A percentile compares a stretch with the other conserved stretches of the same genome.
These are phyloP conservation scores for Opisthocomus hoazin DNA, from an alignment of 2,113 vertebrate species.

Conservation along the genomic window DNA sequence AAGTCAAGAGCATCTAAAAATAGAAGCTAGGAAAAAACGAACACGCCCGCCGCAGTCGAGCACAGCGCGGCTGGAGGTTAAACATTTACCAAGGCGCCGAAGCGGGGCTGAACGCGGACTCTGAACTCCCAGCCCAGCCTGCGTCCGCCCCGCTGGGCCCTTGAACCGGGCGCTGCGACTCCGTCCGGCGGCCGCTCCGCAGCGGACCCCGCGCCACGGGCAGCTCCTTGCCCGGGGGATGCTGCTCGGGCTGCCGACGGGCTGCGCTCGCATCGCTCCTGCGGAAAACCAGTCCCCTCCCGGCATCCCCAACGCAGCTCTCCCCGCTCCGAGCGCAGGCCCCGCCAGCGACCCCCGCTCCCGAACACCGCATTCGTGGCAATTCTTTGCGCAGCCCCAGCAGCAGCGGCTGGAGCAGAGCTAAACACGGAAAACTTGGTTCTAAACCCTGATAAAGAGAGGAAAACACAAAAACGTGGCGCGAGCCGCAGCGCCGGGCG, in stretches of 20 bases:
- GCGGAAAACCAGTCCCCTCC: neutral
- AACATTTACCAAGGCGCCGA: fast-evolving
- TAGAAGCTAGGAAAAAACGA: neutral
- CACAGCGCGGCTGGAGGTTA: fast-evolving
- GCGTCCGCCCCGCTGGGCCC: neutral
- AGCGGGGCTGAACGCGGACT: neutral
- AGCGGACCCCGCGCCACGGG: neutral
- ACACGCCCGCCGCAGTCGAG: fast-evolving
- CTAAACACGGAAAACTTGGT: fast-evolving
- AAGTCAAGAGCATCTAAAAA: neutral
- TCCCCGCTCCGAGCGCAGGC: neutral
- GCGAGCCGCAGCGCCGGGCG: neutral
- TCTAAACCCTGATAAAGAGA: neutral
- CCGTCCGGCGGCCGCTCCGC: neutral
- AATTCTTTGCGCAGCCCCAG: neutral
- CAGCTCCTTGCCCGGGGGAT: neutral
- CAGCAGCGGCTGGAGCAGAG: neutral
- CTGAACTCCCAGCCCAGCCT: fast-evolving
- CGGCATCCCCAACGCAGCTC: fast-evolving
- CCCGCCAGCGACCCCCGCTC: neutral
- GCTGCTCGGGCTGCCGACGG: neutral
- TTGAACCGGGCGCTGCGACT: fast-evolving
- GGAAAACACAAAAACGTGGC: fast-evolving
- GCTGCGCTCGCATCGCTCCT: neutral
- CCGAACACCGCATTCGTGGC: neutral